Base-by-base conservation (phyloP, 2,797 vertebrate genomes). In the Cynodonichthys magdalenae region DNA sequence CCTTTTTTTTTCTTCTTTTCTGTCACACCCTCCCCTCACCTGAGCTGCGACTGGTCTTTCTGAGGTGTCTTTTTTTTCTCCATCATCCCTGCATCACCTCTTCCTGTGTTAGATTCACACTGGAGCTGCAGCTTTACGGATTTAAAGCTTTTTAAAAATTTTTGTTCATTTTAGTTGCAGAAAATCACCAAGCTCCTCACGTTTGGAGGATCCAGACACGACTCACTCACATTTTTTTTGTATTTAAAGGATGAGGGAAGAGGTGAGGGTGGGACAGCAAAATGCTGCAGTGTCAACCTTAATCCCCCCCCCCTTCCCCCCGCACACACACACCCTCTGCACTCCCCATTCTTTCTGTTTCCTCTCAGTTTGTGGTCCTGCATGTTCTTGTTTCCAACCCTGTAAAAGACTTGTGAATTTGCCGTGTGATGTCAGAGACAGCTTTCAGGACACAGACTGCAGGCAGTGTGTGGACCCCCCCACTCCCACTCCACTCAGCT, bases 261-360 rank as follows among this genome's bases (percentile, higher is more conserved):
- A 59, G 46, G 15, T 39, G 4, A 34, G 63, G 63, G 24, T 29
- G 34, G 60, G 67, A 66, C 59, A 61, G 52, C 51, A 70, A 75
- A 73, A 64, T 87, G 72, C 87, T 87, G 88, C 87, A 88, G 76
- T 84, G 84, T 83, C 60, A 83, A 80, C 67, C 19, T 47, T 79
- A 69, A 78, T n/a, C 79, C 69, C 60, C 74, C 73, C 45, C 65
- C 72, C 69, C 9, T 3, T 53, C 48, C 34, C 12, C 29, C 39
- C 28, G 55, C 11, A 63, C 63, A 17, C 58, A 39, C 34, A 6
- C 8, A 6, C 29, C 2, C 29, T 6, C 29, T 31, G 5, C 7
- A 6, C 45, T 12, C 9, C 29, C 28, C 53, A 14, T 52, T 7
- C 27, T 27, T 11, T 24, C 2, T n/a, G 4, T 53, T 47, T 3